Base-by-base conservation (phyloP, 2,888 invertebrate genomes). In the Coronaproctus castanopsis region DNA sequence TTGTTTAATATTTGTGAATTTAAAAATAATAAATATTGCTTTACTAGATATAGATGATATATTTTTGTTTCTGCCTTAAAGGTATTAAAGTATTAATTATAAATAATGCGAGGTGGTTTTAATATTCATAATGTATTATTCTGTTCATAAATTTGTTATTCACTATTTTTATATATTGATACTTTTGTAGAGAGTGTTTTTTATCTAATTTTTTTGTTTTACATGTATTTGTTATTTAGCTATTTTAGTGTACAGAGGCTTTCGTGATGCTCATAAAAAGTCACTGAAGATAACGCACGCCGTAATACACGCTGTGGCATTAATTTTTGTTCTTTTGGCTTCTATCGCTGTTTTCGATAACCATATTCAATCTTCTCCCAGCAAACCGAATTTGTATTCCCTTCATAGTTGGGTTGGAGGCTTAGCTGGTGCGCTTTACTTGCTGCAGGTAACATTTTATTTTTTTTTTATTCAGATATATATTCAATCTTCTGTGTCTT, bases 371-470 rank as follows among this genome's bases (percentile, higher is more conserved):
- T 69, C 68, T 3, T 59, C 61, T 3, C 71, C 72, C 2, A 80
- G 81, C 3, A 78, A 77, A 57, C 79, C 84, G 10, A 87, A 86
- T 67, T 72, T 86, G 70, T 85, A 85, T 69, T 77, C 80, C 10
- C 70, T 89, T 55, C 89, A 89, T 71, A 85, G 85, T 61, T 89
- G 88, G 88, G 68, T 89, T 57, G 89, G 89, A 5, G 69, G 87
- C 20, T 72, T 77, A n/a, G 80, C 83, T 18, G 79, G 87, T 10
- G 77, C 84, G 61, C 71, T 88, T 64, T 90, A 86, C 71, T 73
- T 78, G 36, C 71, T 78, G 58, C 87, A 88, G 77, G 84, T 83
- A 71, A 69, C 64, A 20, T 52, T 60, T 49, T 3, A 24, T 1
- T 60, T 19, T 22, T 50, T 5, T 22, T 22, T 52, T 2, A 14